Conservation (phyloP, 2,888 invertebrate genomes). For the Volucella inanis region DNA sequence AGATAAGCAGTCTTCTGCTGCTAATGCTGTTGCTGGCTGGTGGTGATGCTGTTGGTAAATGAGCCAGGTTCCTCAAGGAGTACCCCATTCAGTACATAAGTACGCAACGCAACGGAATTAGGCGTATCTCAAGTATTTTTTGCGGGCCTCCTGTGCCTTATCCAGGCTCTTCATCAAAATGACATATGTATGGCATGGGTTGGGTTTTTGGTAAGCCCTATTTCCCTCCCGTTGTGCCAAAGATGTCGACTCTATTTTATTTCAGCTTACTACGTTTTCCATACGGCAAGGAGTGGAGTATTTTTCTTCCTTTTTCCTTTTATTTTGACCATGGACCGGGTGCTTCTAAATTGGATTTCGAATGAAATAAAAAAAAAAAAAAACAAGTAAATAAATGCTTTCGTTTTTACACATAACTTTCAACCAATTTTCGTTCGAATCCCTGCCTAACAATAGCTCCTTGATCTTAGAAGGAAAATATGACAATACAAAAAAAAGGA, state of each 20-base stretch:
- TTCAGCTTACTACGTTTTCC: slow-evolving; percentile 40
- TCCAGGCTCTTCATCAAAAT: slow-evolving; percentile 72
- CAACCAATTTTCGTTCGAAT: slow-evolving; percentile 52
- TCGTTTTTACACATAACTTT: slow-evolving; percentile 33
- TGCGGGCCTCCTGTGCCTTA: slow-evolving; percentile 39
- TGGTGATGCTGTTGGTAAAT: not conserved
- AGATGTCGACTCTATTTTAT: slow-evolving; percentile 43
- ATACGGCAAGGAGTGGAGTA: slow-evolving; percentile 14
- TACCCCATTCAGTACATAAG: slow-evolving; percentile 43
- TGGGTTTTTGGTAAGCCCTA: slow-evolving; percentile 9
- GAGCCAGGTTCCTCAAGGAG: slow-evolving; percentile 12
- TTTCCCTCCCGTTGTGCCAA: slow-evolving; percentile 12
- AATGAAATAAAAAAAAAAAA: too few relatives aligned
- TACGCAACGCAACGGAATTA: slow-evolving; percentile 67
- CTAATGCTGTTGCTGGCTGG: slow-evolving; percentile 27
- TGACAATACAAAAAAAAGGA: slow-evolving; percentile 37
- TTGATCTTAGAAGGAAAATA: slow-evolving; percentile 44
- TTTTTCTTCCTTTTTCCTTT: slow-evolving; percentile 26
- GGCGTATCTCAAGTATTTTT: slow-evolving; percentile 70
- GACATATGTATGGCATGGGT: slow-evolving; percentile 54
- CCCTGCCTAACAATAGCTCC: slow-evolving; percentile 48
- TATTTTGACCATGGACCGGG: slow-evolving; percentile 24
- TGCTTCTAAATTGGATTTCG: slow-evolving; percentile 62
- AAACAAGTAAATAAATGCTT: slow-evolving; percentile 24
- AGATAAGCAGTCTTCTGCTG: slow-evolving; percentile 62